Percentiles rank a stretch among this genome's conserved stretches.
These are phyloP conservation scores for Sebastes wilsoni DNA, from an alignment of 2,797 vertebrate species.

Conservation along the genomic window DNA sequence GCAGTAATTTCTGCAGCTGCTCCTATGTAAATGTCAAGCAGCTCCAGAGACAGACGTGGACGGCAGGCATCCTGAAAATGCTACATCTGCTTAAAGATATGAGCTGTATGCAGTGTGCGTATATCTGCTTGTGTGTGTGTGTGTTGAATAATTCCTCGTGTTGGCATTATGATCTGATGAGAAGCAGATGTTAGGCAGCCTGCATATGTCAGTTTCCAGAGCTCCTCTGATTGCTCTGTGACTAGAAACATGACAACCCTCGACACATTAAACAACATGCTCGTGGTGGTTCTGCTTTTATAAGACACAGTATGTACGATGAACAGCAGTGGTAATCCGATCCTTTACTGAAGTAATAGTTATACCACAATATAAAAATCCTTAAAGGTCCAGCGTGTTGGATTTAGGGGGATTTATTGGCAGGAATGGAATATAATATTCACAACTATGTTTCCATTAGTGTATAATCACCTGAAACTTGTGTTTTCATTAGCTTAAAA, in stretches of 20 bases:
- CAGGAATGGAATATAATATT: background rate
- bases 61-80: constrained; percentile 7
- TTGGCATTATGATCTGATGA: constrained; percentile 32
- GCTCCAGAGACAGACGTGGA: constrained; percentile 14
- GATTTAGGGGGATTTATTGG: background rate
- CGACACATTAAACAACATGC: fast-evolving
- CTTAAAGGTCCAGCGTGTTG: background rate
- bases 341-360: background rate
- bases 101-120: constrained; percentile 12
- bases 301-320: background rate
- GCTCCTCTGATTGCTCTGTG: background rate
- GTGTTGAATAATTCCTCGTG: background rate
- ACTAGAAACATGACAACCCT: background rate
- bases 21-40: constrained; percentile 54
- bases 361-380: background rate
- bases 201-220: constrained; percentile 21
- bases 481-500: too few relatives aligned
- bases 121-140: background rate
- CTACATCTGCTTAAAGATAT: constrained; percentile 32
- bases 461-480: background rate
- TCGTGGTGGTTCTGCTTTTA: background rate
- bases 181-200: constrained; percentile 37
- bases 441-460: background rate
- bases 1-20: constrained; percentile 46
- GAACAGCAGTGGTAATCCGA: background rate